phyloP scores from a whole-genome alignment of 2,888 invertebrate genomes.

The Leucophora obtusa region DNA sequence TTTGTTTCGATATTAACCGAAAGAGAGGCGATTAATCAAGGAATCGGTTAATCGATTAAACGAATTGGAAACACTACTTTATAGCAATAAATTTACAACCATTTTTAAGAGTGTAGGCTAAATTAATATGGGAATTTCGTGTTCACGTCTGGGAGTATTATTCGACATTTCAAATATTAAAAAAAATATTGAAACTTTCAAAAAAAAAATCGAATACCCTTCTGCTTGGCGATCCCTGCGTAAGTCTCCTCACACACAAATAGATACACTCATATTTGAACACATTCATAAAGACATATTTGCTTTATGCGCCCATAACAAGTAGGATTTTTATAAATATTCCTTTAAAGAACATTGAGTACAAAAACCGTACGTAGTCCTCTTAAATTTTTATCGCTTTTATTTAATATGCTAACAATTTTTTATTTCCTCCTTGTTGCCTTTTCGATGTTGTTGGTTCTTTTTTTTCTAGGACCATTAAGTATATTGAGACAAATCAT shows the following conservation, averaged over 20 bases:
- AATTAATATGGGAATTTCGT: too few species aligned
- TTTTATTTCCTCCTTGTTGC: neutral
- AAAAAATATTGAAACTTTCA: too few species aligned
- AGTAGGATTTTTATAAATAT: slow-evolving; percentile 3
- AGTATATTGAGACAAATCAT: slow-evolving; percentile 44
- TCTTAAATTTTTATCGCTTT: slow-evolving; percentile 41
- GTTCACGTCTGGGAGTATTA: too few species aligned
- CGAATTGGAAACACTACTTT: too few species aligned
- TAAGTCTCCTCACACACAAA: neutral
- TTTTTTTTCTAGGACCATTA: slow-evolving; percentile 25
- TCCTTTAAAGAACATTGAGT: neutral
- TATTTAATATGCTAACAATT: slow-evolving; percentile 7
- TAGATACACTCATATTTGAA: neutral
- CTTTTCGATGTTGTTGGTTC: neutral
- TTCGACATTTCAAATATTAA: too few species aligned
- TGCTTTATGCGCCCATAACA: neutral
- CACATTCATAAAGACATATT: neutral
- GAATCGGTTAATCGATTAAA: too few species aligned
- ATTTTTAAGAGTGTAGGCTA: too few species aligned
- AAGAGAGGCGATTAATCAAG: too few species aligned
- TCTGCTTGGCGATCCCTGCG: too few species aligned
- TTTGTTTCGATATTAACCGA: too few species aligned
- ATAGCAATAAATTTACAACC: too few species aligned
- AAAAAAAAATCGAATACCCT: too few species aligned
- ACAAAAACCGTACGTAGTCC: neutral